Percentiles rank a stretch among this genome's conserved stretches.
These are phyloP conservation scores for Tragelaphus strepsiceros DNA, from an alignment of 2,113 vertebrate species.

Conservation along the genomic window DNA sequence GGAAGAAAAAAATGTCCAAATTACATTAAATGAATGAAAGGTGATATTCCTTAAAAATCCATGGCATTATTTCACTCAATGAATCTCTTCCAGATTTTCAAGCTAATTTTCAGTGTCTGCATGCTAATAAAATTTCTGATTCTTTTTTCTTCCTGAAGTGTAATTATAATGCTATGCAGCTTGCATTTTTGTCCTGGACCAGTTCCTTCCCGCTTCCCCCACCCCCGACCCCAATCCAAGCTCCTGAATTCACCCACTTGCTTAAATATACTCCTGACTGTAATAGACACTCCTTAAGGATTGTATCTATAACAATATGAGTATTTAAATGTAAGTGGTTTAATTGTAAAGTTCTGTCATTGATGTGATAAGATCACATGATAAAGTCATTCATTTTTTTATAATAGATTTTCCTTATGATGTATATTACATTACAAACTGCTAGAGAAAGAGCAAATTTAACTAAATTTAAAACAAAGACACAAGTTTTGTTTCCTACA, in stretches of 20 bases:
- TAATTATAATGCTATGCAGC: slow-evolving; percentile 40
- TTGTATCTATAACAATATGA: background rate
- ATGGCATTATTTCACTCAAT: background rate
- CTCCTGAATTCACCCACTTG: background rate
- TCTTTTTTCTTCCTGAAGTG: slow-evolving; percentile 16
- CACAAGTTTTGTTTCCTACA: slow-evolving; percentile 20
- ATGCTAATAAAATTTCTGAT: slow-evolving; percentile 45
- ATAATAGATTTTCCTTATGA: background rate
- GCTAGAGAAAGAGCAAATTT: background rate
- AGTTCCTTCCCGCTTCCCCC: background rate
- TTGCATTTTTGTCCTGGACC: slow-evolving; percentile 2
- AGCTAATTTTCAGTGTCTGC: slow-evolving; percentile 21
- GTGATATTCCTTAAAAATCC: background rate
- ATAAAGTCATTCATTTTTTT: slow-evolving; percentile 12
- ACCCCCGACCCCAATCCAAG: background rate
- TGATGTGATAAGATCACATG: background rate
- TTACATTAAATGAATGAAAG: background rate
- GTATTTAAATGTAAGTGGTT: background rate
- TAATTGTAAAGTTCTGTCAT: background rate
- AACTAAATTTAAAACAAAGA: background rate
- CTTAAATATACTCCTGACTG: slow-evolving; percentile 31
- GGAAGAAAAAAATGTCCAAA: background rate
- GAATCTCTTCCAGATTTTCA: background rate
- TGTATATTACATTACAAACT: slow-evolving; percentile 16
- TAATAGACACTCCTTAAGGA: slow-evolving; percentile 7